A percentile compares a stretch with the other conserved stretches of the same genome.
Evolutionary conservation across 37 sponge, comb jelly and placozoan genomes (phyloP).

Genomic region (Diacarnus erythraeanus): DNA sequence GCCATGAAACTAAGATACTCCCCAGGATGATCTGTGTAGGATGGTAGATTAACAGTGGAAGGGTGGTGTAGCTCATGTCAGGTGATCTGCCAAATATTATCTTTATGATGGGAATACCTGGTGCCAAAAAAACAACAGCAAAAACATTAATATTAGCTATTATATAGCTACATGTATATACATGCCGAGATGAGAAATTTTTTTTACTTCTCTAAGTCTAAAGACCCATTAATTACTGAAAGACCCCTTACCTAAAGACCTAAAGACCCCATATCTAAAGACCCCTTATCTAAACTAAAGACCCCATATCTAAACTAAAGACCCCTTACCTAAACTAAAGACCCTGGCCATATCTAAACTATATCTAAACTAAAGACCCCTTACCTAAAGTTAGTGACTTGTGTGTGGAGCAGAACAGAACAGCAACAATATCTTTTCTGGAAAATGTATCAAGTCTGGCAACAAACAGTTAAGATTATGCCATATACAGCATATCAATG

Average conservation of each 20-base stretch:
- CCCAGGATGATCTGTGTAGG: slow-evolving; percentile 98
- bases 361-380: neutral
- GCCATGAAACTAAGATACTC: slow-evolving; percentile 77
- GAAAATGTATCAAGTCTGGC: slow-evolving; percentile 19
- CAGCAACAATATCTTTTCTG: slow-evolving; percentile 67
- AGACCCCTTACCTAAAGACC: no score
- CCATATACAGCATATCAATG: no score
- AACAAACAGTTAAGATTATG: neutral
- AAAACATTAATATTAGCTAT: neutral
- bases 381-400: slow-evolving; percentile 96
- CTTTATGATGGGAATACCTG: slow-evolving; percentile 96
- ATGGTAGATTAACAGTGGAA: slow-evolving; percentile 94
- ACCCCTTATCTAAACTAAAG: no score
- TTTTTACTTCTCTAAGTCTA: no score
- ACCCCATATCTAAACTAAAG: neutral
- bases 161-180: neutral
- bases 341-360: neutral
- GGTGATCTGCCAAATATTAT: slow-evolving; percentile 81
- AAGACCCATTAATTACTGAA: no score
- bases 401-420: slow-evolving; percentile 99
- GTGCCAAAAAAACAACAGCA: neutral
- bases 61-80: slow-evolving; percentile 62
- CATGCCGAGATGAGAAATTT: neutral
- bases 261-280: no score
- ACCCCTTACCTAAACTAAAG: no score